phyloP scores from a whole-genome alignment of 2,113 vertebrate genomes.

The Tachysurus vachellii region DNA sequence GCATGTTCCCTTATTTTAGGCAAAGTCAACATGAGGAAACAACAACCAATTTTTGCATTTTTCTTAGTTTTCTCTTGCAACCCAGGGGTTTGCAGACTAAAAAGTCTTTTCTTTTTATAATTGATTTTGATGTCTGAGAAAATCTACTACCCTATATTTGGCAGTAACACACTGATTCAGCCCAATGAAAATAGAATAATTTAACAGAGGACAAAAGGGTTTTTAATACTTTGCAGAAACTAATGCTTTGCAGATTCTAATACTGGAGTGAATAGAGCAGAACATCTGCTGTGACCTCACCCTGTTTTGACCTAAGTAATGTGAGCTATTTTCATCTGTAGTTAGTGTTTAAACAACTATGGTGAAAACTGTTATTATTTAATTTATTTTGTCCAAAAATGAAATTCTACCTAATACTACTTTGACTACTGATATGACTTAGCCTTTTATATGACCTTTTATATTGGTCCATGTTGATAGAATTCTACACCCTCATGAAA shows the following conservation, averaged over 20 bases:
- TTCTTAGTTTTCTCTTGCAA: conserved; percentile 21
- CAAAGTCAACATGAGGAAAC: conserved; percentile 39
- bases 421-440: conserved; percentile 14
- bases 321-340: background rate
- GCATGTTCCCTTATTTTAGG: conserved; percentile 29
- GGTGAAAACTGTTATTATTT: conserved; percentile 4
- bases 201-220: conserved; percentile 31
- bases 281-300: conserved; percentile 24
- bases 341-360: background rate
- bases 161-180: conserved; percentile 26
- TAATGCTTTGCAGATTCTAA: conserved; percentile 34
- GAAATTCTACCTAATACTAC: background rate
- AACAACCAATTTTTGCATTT: conserved; percentile 36
- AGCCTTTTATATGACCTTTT: background rate
- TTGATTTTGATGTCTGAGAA: conserved; percentile 45
- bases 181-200: conserved; percentile 49
- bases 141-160: conserved; percentile 39
- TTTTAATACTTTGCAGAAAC: conserved; percentile 26
- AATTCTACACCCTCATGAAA: background rate
- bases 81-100: conserved; percentile 4
- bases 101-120: conserved; percentile 13
- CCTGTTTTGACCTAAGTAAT: conserved; percentile 38
- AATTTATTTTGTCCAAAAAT: conserved; percentile 2
- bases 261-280: conserved; percentile 4
- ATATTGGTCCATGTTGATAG: background rate